These are phyloP conservation scores for Oophaga pumilio DNA, from an alignment of 2,113 vertebrate genomes.

Conservation along the genomic window DNA sequence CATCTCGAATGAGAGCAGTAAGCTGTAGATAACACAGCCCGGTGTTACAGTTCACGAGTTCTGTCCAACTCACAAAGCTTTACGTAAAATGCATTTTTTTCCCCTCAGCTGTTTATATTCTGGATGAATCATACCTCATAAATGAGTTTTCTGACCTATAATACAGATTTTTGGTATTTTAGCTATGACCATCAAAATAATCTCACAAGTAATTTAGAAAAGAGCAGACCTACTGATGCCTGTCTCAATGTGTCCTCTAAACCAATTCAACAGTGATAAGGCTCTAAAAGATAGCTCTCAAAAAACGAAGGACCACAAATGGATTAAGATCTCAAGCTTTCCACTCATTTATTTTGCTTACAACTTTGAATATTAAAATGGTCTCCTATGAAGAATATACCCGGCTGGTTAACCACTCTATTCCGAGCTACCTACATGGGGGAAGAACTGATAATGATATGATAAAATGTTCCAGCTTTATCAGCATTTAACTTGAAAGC, in stretches of 20 bases:
- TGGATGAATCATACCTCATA: constrained; percentile 50
- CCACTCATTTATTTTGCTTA: constrained; percentile 26
- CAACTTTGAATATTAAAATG: constrained; percentile 10
- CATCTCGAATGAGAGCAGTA: constrained; percentile 39
- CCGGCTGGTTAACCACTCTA: neutral
- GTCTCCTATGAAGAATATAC: neutral
- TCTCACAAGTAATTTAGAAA: constrained; percentile 33
- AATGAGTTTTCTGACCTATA: constrained; percentile 55
- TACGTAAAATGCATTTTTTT: constrained; percentile 41
- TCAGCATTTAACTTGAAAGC: neutral
- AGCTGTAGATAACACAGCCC: constrained; percentile 32
- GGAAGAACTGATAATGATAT: constrained; percentile 17
- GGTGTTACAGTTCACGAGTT: constrained; percentile 39
- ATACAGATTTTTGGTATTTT: constrained; percentile 54
- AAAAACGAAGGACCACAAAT: constrained; percentile 32
- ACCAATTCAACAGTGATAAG: constrained; percentile 34
- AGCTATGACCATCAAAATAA: constrained; percentile 53
- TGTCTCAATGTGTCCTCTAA: constrained; percentile 65
- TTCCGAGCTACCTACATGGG: neutral
- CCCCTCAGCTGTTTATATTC: constrained; percentile 50
- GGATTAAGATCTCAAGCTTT: constrained; percentile 45
- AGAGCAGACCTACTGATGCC: constrained; percentile 67
- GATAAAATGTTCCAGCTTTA: constrained; percentile 21
- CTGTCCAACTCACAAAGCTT: constrained; percentile 47
- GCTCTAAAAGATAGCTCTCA: constrained; percentile 35